Evolutionary conservation across 2,888 invertebrate genomes (phyloP).

Genomic region (Perizoma flavofasciatum): DNA sequence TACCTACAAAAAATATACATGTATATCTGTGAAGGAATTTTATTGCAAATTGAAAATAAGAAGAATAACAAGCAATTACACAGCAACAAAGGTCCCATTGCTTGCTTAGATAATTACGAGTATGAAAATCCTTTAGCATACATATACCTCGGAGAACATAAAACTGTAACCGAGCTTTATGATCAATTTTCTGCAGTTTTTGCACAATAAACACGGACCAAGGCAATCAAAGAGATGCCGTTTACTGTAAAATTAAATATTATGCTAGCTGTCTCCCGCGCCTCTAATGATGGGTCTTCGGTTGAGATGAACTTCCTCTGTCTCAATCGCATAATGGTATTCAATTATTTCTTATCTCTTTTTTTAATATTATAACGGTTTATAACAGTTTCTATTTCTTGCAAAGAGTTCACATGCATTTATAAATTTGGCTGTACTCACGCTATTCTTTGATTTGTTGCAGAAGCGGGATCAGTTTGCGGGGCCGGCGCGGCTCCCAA

Average conservation of each 20-base stretch:
- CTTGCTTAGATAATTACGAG: conserved; percentile 6
- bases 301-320: conserved; percentile 35
- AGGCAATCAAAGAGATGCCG: conserved; percentile 24
- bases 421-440: conserved; percentile 5
- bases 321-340: conserved; percentile 35
- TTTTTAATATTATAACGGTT: conserved; percentile 17
- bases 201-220: conserved; percentile 15
- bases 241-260: conserved; percentile 24
- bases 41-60: conserved; percentile 25
- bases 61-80: conserved; percentile 1
- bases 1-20: too few relatives aligned
- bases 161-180: conserved; percentile 16
- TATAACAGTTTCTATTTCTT: conserved; percentile 14
- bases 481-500: conserved; percentile 67
- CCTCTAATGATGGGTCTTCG: conserved; percentile 30
- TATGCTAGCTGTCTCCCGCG: conserved; percentile 24
- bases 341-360: conserved; percentile 34
- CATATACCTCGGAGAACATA: conserved; percentile 5
- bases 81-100: neutral
- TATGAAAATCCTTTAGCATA: conserved; percentile 14
- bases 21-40: conserved; percentile 1
- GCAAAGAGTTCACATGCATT: conserved; percentile 20
- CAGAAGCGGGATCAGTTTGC: conserved; percentile 58
- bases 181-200: conserved; percentile 18
- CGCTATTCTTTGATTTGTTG: conserved; percentile 51